Evolutionary conservation across 2,888 invertebrate genomes (phyloP), one percentile per base, ranked within the genome.

Genomic region (Drosophila mayaguana): DNA sequence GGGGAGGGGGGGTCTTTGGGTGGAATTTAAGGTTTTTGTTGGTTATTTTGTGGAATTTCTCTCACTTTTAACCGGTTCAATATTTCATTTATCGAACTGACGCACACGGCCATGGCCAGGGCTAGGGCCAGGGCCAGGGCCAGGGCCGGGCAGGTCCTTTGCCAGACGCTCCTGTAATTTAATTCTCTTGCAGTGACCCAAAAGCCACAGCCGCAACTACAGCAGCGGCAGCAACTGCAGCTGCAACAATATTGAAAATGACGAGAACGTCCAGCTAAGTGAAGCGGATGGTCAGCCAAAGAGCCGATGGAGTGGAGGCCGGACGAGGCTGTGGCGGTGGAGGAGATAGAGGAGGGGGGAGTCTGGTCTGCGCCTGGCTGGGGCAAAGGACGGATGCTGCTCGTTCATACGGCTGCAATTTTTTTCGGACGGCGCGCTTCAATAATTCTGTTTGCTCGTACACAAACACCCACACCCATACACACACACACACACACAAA

Each of bases 401-500:
- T 64, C 69, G 45, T 54, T 64, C 69, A 62, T 62, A 64, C 63
- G 59, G 48, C 60, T 69, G 45, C 55, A 65, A 65, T 54, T 71
- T 64, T 42, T 66, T 73, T 67, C 57, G 65, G 51, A 62, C 59
- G 56, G 62, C 78, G 78, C 82, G 89, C 84, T 87, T 85, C 83
- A 88, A 81, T 88, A 88, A 90, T 84, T 89, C 86, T 88, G 85
- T 89, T 89, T 80, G 88, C 81, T 63, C 48, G 40, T 38, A 57
- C 50, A 71, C 53, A 70, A 57, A 40, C 51, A 63, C 65, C 61
- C 48, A 63, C 66, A 25, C 53, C 25, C 48, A 57, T n/a, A 54
- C 43, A 14, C 43, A 43, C 38, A 53, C 53, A 32, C 54, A 50
- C 18, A 54, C 43, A 14, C 20, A 43, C 34, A 45, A 36, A 16